Evolutionary conservation across 2,797 vertebrate species (phyloP).

Genomic region (Catharus ustulatus): DNA sequence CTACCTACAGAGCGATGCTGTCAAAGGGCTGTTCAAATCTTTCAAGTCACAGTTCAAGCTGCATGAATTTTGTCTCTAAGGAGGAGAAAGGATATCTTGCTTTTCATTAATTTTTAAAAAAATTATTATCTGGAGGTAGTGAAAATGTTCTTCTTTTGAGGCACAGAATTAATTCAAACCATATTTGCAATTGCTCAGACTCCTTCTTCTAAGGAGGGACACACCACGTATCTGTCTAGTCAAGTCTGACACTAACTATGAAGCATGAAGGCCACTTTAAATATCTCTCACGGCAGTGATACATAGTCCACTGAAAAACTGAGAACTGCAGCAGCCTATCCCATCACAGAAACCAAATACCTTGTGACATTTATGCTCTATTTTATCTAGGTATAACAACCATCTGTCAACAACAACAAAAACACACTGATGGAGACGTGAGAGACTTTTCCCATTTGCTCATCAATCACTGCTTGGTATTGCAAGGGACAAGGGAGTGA

Average conservation of each 20-base stretch:
- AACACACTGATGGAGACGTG: background rate
- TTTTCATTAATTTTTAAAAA: conserved; percentile 33
- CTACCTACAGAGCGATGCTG: background rate
- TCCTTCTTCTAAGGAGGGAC: background rate
- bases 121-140: background rate
- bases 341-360: conserved; percentile 2
- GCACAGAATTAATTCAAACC: background rate
- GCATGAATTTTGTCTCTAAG: background rate
- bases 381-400: conserved; percentile 34
- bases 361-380: background rate
- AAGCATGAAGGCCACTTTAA: background rate
- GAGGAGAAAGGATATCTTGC: background rate
- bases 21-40: background rate
- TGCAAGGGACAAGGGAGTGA: background rate
- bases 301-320: background rate
- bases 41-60: background rate
- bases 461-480: conserved; percentile 14
- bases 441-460: background rate
- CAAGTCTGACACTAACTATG: background rate
- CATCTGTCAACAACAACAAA: conserved; percentile 9
- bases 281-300: background rate
- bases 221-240: background rate
- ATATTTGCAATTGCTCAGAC: background rate
- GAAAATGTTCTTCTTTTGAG: conserved; percentile 6
- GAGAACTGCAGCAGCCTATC: background rate